These are phyloP conservation scores for Amblyopsis hoosieri DNA, from an alignment of 2,797 vertebrate species.

Conservation along the genomic window DNA sequence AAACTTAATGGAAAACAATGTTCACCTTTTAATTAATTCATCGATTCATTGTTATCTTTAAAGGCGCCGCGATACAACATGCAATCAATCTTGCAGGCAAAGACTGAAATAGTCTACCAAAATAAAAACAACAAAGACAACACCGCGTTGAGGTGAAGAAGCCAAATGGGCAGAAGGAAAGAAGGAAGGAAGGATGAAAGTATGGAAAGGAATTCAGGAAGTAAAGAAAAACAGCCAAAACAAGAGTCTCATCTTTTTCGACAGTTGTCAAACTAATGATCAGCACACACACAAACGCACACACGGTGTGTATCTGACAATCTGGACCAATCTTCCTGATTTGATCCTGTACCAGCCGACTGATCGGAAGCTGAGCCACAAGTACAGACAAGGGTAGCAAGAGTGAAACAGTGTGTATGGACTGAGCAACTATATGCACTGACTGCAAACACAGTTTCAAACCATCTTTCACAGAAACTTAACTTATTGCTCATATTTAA, in stretches of 20 bases:
- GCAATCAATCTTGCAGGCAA: slow-evolving; percentile 43
- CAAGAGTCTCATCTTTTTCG: slow-evolving; percentile 43
- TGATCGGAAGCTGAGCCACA: no score
- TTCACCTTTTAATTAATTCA: slow-evolving; percentile 31
- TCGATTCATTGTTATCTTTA: slow-evolving; percentile 58
- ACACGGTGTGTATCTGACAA: slow-evolving; percentile 22
- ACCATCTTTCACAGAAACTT: no score
- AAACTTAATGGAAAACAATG: no score
- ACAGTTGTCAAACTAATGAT: slow-evolving; percentile 45
- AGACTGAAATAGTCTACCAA: slow-evolving; percentile 33
- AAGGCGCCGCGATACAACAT: slow-evolving; percentile 38
- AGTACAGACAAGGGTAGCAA: no score
- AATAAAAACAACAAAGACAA: slow-evolving; percentile 25
- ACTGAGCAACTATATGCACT: no score
- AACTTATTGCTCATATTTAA: no score
- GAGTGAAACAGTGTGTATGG: no score
- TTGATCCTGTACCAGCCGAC: background rate
- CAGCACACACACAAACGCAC: slow-evolving; percentile 25
- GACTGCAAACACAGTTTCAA: no score
- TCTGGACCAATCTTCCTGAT: slow-evolving; percentile 33
- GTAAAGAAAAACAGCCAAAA: slow-evolving; percentile 7
- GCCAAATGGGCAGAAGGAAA: slow-evolving; percentile 35
- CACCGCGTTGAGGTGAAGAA: slow-evolving; percentile 42
- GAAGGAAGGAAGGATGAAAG: slow-evolving; percentile 20
- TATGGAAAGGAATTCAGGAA: slow-evolving; percentile 24